Evolutionary conservation across 2,888 invertebrate genomes (phyloP).

Genomic region (Pollenia amentaria): DNA sequence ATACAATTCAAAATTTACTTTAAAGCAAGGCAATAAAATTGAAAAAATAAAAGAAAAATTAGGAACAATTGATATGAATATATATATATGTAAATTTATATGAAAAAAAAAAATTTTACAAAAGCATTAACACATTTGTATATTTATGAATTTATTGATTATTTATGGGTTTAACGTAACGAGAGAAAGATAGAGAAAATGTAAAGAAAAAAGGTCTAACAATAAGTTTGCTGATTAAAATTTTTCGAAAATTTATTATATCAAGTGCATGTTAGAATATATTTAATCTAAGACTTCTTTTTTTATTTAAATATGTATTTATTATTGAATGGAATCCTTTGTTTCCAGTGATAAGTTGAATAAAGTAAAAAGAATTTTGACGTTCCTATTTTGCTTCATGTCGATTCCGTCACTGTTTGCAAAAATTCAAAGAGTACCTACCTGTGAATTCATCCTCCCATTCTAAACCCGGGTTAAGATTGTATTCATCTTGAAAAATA

Average conservation of each 20-base stretch:
- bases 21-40: slow-evolving; percentile 40
- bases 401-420: slow-evolving; percentile 83
- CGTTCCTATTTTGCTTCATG: slow-evolving; percentile 85
- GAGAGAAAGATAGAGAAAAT: slow-evolving; percentile 17
- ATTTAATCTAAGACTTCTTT: slow-evolving; percentile 49
- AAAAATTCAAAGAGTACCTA: slow-evolving; percentile 87
- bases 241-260: slow-evolving; percentile 32
- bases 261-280: slow-evolving; percentile 61
- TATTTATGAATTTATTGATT: slow-evolving; percentile 46
- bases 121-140: slow-evolving; percentile 68
- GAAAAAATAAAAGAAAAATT: neutral
- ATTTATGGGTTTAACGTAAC: slow-evolving; percentile 39
- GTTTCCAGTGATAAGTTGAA: slow-evolving; percentile 14
- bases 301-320: slow-evolving; percentile 44
- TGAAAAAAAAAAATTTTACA: slow-evolving; percentile 65
- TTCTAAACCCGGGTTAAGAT: slow-evolving; percentile 99
- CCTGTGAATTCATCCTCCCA: slow-evolving; percentile 99
- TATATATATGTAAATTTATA: slow-evolving; percentile 6
- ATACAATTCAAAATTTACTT: slow-evolving; percentile 14
- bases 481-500: slow-evolving; percentile 97
- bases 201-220: slow-evolving; percentile 1
- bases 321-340: slow-evolving; percentile 3
- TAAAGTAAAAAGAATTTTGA: slow-evolving; percentile 77
- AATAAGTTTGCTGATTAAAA: neutral
- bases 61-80: neutral